These are phyloP conservation scores for Timema cristinae DNA, from an alignment of 2,888 invertebrate species.

Conservation along the genomic window DNA sequence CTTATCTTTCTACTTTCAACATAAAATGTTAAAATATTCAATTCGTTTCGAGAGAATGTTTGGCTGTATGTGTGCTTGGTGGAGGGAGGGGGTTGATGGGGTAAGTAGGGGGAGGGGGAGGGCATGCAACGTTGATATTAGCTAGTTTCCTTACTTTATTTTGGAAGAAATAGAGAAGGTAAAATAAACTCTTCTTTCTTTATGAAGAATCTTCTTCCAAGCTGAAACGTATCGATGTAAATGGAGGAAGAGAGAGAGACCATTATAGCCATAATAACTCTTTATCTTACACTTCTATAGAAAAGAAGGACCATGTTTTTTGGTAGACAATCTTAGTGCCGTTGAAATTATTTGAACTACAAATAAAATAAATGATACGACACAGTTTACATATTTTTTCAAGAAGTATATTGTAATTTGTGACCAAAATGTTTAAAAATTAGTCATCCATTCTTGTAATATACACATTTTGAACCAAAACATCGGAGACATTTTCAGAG, in stretches of 20 bases:
- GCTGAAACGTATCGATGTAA: neutral
- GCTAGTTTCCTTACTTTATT: slow-evolving; percentile 5
- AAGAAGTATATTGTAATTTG: too few species aligned
- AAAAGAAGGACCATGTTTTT: too few species aligned
- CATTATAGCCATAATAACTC: too few species aligned
- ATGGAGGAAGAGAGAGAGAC: neutral
- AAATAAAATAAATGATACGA: too few species aligned
- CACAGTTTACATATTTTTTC: too few species aligned
- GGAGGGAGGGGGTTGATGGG: neutral
- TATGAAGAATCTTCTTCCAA: neutral
- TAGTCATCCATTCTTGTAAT: too few species aligned
- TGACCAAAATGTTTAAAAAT: too few species aligned
- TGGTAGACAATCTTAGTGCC: too few species aligned
- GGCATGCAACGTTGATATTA: slow-evolving; percentile 13
- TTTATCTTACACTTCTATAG: too few species aligned
- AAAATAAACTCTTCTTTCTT: neutral
- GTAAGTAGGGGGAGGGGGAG: neutral
- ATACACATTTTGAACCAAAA: too few species aligned
- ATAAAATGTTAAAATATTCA: slow-evolving; percentile 15
- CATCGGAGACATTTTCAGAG: too few species aligned
- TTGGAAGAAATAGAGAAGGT: neutral
- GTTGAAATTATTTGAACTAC: too few species aligned
- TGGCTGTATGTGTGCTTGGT: neutral
- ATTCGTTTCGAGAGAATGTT: neutral
- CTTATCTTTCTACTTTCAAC: neutral